Evolutionary conservation across 2,888 invertebrate genomes (phyloP).

Genomic region (Gerosis bhagava): DNA sequence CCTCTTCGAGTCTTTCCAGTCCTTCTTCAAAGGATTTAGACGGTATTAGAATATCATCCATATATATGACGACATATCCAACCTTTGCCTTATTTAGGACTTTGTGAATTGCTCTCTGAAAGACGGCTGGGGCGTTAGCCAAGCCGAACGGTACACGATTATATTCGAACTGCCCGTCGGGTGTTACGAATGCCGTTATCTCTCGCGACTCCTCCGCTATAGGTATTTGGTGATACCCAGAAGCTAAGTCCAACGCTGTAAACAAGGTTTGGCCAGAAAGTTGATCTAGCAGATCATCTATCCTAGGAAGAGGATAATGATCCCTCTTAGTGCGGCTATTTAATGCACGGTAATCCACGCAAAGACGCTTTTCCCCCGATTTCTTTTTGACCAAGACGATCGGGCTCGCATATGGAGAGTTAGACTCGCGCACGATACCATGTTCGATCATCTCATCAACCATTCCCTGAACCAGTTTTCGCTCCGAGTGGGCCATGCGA

Average conservation of each 20-base stretch:
- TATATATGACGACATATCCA: background rate
- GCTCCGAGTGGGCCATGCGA: constrained; percentile 25
- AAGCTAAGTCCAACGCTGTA: constrained; percentile 26
- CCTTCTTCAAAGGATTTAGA: background rate
- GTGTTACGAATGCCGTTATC: constrained; percentile 49
- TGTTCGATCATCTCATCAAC: constrained; percentile 29
- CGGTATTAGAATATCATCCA: constrained; percentile 6
- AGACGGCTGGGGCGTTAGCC: constrained; percentile 2
- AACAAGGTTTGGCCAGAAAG: constrained; percentile 20
- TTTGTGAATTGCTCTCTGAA: background rate
- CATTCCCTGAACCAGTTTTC: constrained; percentile 23
- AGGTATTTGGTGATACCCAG: constrained; percentile 31
- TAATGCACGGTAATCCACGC: constrained; percentile 31
- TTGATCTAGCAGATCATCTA: constrained; percentile 25
- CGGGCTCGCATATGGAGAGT: constrained; percentile 33
- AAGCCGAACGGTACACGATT: background rate
- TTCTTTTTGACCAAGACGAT: constrained; percentile 34
- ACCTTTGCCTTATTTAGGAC: background rate
- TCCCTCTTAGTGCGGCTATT: constrained; percentile 29
- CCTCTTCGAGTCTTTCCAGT: background rate
- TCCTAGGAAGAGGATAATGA: constrained; percentile 32
- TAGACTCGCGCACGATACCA: constrained; percentile 26
- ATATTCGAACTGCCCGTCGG: constrained; percentile 36
- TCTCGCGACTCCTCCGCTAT: constrained; percentile 40
- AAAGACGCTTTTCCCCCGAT: constrained; percentile 23